A percentile compares a stretch with the other conserved stretches of the same genome.
phyloP scores from a whole-genome alignment of 2,888 invertebrate genomes.

The Sphaeridia pumilis region DNA sequence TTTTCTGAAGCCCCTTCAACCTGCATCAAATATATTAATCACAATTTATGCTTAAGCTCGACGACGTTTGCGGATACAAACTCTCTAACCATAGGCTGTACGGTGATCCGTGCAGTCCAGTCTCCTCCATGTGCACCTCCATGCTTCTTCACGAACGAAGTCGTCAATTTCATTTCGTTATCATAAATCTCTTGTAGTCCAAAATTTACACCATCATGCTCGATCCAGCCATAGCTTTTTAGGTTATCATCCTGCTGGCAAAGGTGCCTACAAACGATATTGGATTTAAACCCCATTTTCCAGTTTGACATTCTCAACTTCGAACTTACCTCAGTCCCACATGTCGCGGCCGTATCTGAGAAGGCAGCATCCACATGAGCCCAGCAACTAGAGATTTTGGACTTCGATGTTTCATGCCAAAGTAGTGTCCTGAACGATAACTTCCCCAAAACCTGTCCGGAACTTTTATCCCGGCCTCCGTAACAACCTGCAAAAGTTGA shows the following conservation, averaged over 20 bases:
- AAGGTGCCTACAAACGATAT: slow-evolving; percentile 61
- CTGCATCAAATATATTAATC: background rate
- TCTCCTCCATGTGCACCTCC: slow-evolving; percentile 77
- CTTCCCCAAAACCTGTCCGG: slow-evolving; percentile 86
- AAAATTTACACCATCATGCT: slow-evolving; percentile 85
- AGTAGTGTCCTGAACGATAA: slow-evolving; percentile 73
- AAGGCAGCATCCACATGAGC: slow-evolving; percentile 89
- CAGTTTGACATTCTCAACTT: background rate
- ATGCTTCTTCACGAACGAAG: slow-evolving; percentile 75
- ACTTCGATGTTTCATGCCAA: slow-evolving; percentile 82
- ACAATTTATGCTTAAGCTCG: background rate
- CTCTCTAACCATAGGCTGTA: slow-evolving; percentile 45
- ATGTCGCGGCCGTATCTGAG: slow-evolving; percentile 52
- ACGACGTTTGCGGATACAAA: background rate
- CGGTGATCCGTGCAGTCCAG: slow-evolving; percentile 76
- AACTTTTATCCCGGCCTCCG: slow-evolving; percentile 54
- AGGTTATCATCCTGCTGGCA: slow-evolving; percentile 79
- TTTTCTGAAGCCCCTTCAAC: slow-evolving; percentile 16
- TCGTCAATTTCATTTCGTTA: slow-evolving; percentile 59
- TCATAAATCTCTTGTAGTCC: slow-evolving; percentile 84
- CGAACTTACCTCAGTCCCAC: slow-evolving; percentile 56
- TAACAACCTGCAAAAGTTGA: slow-evolving; percentile 56
- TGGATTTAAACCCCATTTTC: background rate
- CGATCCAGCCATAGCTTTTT: slow-evolving; percentile 73
- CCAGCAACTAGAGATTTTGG: slow-evolving; percentile 82